phyloP scores from a whole-genome alignment of 2,888 invertebrate species.

The Beris morrisii region DNA sequence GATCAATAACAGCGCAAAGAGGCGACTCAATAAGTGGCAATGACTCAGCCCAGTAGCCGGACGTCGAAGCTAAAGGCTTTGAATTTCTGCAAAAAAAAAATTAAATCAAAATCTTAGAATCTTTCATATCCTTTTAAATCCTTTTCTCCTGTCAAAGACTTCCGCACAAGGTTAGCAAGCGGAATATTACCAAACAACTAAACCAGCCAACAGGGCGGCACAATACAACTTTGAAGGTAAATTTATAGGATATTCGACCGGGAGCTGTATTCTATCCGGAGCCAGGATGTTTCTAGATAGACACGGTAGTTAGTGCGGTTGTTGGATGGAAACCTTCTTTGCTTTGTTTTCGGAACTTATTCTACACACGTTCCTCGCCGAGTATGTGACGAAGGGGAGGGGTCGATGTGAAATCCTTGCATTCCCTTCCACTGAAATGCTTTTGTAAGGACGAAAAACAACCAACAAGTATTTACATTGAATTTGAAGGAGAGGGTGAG shows the following conservation, averaged over 20 bases:
- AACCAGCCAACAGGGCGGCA: no score
- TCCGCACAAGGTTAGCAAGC: slow-evolving; percentile 19
- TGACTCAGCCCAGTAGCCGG: slow-evolving; percentile 73
- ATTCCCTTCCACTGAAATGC: slow-evolving; percentile 16
- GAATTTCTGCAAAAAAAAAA: slow-evolving; percentile 48
- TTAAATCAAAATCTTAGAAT: slow-evolving; percentile 12
- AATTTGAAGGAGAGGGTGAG: no score
- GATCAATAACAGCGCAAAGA: slow-evolving; percentile 75
- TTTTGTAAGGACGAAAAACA: slow-evolving; percentile 8
- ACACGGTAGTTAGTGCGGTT: slow-evolving; percentile 13
- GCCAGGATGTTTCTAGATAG: slow-evolving; percentile 17
- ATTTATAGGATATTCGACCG: no score
- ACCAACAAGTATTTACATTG: slow-evolving; percentile 4
- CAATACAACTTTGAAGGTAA: no score
- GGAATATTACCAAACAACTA: slow-evolving; percentile 13
- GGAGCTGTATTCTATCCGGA: no score
- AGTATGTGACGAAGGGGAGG: slow-evolving; percentile 8
- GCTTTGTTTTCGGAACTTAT: slow-evolving; percentile 24
- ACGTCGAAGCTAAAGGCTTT: slow-evolving; percentile 52
- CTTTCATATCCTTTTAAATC: slow-evolving; percentile 26
- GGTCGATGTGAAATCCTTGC: slow-evolving; percentile 11
- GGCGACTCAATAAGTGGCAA: slow-evolving; percentile 65
- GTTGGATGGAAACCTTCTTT: slow-evolving; percentile 20
- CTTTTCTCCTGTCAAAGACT: slow-evolving; percentile 28
- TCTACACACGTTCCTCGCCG: slow-evolving; percentile 17